Evolutionary conservation across 2,888 invertebrate genomes (phyloP), one percentile per base, ranked within the genome.

Genomic region (Epistrophella euchroma): DNA sequence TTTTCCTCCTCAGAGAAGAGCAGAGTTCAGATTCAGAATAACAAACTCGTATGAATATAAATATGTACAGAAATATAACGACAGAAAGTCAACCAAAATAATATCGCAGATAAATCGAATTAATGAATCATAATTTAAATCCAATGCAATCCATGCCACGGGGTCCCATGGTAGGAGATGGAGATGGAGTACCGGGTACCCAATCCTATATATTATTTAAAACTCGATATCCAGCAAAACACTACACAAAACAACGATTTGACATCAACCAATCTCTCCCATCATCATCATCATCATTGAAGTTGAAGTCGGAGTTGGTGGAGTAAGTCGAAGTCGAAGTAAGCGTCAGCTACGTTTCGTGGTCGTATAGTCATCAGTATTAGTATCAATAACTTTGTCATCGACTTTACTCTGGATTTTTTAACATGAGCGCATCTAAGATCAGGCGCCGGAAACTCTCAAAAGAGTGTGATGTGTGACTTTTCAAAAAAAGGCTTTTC

Each of bases 41-140:
- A 32, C 28, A 47, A 10, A 60, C 40, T 19, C 58, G 13, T 40
- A 68, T 50, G 50, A 35, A 68, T 68, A 35, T 50, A 52, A 52
- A 68, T 50, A 66, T 32, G 35, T 22, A 68, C 1, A n/a, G 2
- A 40, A 1, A 40, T 5, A 4, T 47, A 22, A 32, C 66, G 52
- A 68, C 68, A 68, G 11, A 62, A 70, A 81, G 43, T 35, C 52
- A 66, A 60, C 76, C 86, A 66, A 70, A 82, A 73, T 74, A 82
- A 82, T 77, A 86, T 74, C 64, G 77, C 70, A 78, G 82, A 86
- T 86, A 86, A 86, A 86, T 86, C 82, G 86, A 82, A 86, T 82
- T 86, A 86, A 86, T 86, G 86, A 86, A 78, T 86, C 86, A 86
- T 86, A 82, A 82, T 86, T 86, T 86, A 82, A 86, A 86, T 86